Evolutionary conservation across 2,113 vertebrate species (phyloP).

Genomic region (Podarcis raffonei): DNA sequence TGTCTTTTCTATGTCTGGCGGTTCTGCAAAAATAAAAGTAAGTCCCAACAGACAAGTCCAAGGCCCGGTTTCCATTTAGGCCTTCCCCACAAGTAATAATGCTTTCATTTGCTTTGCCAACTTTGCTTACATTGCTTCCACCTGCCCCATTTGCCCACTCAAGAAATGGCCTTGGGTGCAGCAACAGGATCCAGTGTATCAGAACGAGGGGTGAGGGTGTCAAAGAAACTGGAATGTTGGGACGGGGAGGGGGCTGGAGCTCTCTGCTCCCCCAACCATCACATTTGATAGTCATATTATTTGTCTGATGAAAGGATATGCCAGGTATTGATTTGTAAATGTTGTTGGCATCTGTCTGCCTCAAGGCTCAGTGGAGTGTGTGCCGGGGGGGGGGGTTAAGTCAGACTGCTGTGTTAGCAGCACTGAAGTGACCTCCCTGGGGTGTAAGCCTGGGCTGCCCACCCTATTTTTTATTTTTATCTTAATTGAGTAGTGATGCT

Average conservation of each 20-base stretch:
- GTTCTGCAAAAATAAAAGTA: slow-evolving; percentile 82
- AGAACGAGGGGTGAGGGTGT: neutral
- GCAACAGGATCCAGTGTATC: no score
- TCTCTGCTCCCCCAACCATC: neutral
- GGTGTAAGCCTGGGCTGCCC: no score
- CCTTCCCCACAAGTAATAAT: neutral
- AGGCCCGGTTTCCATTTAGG: neutral
- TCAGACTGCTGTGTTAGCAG: no score
- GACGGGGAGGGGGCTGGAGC: neutral
- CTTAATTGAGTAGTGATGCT: neutral
- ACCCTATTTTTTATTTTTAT: neutral
- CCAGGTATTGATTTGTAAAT: neutral
- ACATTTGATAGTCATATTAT: neutral
- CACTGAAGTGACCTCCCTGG: no score
- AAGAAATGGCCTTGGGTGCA: neutral
- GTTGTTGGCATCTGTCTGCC: no score
- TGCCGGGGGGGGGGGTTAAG: no score
- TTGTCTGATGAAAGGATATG: neutral
- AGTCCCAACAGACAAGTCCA: neutral
- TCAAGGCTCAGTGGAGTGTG: no score
- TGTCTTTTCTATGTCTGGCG: slow-evolving; percentile 82
- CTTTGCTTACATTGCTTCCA: neutral
- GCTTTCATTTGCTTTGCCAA: neutral
- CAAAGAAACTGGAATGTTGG: neutral
- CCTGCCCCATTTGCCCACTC: neutral